phyloP scores from a whole-genome alignment of 2,113 vertebrate species.

The Eptesicus fuscus region DNA sequence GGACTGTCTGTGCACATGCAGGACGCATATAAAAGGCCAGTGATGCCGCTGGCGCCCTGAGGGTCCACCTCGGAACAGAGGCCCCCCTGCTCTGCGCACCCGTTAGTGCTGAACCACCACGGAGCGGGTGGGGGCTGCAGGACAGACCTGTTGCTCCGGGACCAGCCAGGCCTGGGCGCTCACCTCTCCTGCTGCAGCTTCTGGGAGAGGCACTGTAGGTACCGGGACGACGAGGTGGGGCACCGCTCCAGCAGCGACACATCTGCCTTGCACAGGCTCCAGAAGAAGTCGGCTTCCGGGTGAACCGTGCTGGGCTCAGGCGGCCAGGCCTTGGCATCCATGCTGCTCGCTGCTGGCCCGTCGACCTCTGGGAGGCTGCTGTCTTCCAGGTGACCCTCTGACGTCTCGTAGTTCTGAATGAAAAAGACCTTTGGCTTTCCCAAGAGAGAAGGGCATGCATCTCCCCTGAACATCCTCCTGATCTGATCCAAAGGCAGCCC shows the following conservation, averaged over 20 bases:
- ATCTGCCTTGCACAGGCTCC: slow-evolving; percentile 90
- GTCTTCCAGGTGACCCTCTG: slow-evolving; percentile 43
- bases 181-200: slow-evolving; percentile 85
- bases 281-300: slow-evolving; percentile 90
- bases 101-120: neutral
- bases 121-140: neutral
- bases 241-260: slow-evolving; percentile 75
- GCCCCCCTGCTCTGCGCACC: neutral
- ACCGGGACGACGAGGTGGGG: slow-evolving; percentile 79
- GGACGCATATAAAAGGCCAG: neutral
- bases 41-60: neutral
- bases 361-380: slow-evolving; percentile 83
- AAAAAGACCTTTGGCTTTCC: slow-evolving; percentile 97
- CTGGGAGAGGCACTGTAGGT: slow-evolving; percentile 84
- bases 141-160: neutral
- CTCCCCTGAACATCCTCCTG: slow-evolving; percentile 83
- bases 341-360: slow-evolving; percentile 35
- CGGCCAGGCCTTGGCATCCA: neutral
- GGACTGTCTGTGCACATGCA: neutral
- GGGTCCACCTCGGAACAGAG: neutral
- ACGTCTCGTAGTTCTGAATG: slow-evolving; percentile 88
- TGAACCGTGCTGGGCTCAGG: slow-evolving; percentile 74
- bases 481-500: slow-evolving; percentile 82
- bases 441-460: slow-evolving; percentile 83
- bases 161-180: neutral